Conservation (phyloP, 2,888 invertebrate species). For the Colletes collaris region DNA sequence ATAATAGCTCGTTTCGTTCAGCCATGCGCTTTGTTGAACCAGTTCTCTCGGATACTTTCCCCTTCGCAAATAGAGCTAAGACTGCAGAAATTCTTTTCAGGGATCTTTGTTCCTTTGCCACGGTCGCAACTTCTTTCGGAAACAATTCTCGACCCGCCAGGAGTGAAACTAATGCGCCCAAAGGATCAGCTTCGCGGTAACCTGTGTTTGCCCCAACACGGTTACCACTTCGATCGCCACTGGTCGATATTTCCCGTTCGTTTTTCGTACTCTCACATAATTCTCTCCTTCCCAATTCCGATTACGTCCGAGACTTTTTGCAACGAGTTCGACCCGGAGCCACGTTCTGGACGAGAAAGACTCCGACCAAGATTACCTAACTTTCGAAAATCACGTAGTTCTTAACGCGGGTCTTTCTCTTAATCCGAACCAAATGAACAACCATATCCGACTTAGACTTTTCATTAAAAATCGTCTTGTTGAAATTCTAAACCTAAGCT, state of each 20-base stretch:
- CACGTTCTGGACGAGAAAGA: background rate
- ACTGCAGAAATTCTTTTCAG: conserved; percentile 20
- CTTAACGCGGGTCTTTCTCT: background rate
- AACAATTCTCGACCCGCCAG: conserved; percentile 9
- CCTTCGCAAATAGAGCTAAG: background rate
- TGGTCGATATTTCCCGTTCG: conserved; percentile 33
- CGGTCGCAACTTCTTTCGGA: conserved; percentile 10
- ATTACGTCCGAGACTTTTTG: conserved; percentile 41
- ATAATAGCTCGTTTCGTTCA: conserved; percentile 6
- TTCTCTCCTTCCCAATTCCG: conserved; percentile 42
- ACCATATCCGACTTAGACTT: too few species aligned
- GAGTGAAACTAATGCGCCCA: background rate
- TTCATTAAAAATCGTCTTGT: too few species aligned
- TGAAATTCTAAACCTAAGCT: too few species aligned
- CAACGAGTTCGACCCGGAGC: background rate
- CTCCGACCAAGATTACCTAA: conserved; percentile 14
- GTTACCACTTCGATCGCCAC: conserved; percentile 11
- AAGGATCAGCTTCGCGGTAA: conserved; percentile 18
- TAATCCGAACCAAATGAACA: too few species aligned
- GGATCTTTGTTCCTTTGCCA: conserved; percentile 9
- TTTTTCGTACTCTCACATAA: conserved; percentile 16
- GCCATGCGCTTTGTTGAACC: background rate
- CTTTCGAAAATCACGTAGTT: conserved; percentile 22
- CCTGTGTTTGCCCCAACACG: conserved; percentile 19
- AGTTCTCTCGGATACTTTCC: background rate